Conservation (phyloP, 2,888 invertebrate species). For the Kuschelorhynchus macadamiae region DNA sequence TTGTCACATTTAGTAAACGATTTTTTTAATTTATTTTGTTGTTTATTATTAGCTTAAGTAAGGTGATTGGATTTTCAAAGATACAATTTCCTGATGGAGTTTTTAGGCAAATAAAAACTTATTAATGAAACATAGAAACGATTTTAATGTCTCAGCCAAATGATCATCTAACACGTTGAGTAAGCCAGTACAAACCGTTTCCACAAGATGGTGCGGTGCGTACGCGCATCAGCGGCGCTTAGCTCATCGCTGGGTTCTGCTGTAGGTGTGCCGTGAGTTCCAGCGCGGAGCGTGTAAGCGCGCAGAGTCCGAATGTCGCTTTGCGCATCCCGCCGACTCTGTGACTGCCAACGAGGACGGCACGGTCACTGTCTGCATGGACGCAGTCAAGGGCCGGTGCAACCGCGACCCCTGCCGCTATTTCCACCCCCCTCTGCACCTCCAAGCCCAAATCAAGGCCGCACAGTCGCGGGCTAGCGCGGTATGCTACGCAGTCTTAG, state of each 20-base stretch:
- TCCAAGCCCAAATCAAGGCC: constrained; percentile 98
- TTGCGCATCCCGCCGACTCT: constrained; percentile 98
- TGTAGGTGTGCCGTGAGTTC: constrained; percentile 98
- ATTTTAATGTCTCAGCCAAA: neutral
- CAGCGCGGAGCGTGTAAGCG: constrained; percentile 99
- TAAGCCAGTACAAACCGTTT: constrained; percentile 10
- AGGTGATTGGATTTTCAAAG: no score
- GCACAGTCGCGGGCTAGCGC: constrained; percentile 94
- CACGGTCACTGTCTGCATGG: constrained; percentile 99
- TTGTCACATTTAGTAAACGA: no score
- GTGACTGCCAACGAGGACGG: constrained; percentile 97
- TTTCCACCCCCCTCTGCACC: constrained; percentile 99
- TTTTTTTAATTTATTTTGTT: no score
- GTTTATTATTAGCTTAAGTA: no score
- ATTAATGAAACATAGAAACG: no score
- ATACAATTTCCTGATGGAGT: no score
- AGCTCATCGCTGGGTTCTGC: constrained; percentile 64
- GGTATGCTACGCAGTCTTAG: constrained; percentile 82
- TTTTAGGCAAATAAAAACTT: no score
- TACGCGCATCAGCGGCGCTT: constrained; percentile 50
- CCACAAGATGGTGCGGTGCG: constrained; percentile 16
- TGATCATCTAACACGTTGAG: constrained; percentile 33
- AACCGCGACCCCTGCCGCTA: constrained; percentile 99
- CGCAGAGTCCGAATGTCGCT: constrained; percentile 97
- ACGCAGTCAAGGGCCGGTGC: constrained; percentile 99